Base-by-base conservation (phyloP, 2,888 invertebrate genomes). In the Ectemnius lituratus region DNA sequence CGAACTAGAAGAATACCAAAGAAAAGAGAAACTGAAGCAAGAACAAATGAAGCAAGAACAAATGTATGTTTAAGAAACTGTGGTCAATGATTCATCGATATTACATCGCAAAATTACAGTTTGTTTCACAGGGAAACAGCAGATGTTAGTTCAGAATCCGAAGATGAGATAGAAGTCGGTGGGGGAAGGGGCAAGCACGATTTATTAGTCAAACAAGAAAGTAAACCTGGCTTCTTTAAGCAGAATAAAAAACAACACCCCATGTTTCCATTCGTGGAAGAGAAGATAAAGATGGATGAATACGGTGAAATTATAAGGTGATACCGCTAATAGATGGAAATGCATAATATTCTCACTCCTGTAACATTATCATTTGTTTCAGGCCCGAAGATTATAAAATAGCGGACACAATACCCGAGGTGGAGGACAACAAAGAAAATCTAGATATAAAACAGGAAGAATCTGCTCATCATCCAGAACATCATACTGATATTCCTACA, bases 231-330 rank as follows among this genome's bases (percentile, higher is more conserved):
- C 67, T 97, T 97, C 88, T 97, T 97, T 89, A 97, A 97, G 90
- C 95, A 95, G 2, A 95, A 94, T 67, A 97, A 98, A 91, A 96
- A 98, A 69, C 96, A 97, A 85, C 97, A 98, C 91, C 98, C 98
- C 0, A 99, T 99, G 97, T 99, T 97, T 91, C 99, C 99, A 0
- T 96, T 95, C 88, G 94, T 95, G 60, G 99, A 99, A 90, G 98
- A 98, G 75, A 95, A 97, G 88, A 93, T 98, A 37, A 95, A 97
- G 89, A 94, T 94, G 87, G 99, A 99, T 86, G 99, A 99, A 89
- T 99, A 99, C 88, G 99, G 99, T 0, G 99, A 99, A 91, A 94
- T 98, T 57, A 96, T 99, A 68, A 93, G 93, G 93, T 94, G 92
- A 70, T 60, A 45, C 23, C 59, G 63, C 23, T 27, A 57, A 52